Percentiles rank a stretch among this genome's conserved stretches.
phyloP scores from a whole-genome alignment of 2,888 invertebrate species.

The Trimorus sp. region DNA sequence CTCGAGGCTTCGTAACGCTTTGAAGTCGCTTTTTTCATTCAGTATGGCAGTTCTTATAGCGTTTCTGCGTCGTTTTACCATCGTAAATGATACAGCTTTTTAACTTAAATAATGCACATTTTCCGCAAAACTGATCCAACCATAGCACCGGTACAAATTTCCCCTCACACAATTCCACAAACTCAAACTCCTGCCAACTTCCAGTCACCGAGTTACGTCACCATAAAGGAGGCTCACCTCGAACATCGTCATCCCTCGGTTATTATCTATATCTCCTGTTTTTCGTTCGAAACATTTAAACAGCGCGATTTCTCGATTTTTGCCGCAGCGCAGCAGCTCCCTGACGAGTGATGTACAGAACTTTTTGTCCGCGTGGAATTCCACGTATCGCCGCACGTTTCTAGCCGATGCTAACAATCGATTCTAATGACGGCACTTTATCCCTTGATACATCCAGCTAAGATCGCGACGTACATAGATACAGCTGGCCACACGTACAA shows the following conservation, averaged over 20 bases:
- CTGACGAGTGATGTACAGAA: conserved; percentile 22
- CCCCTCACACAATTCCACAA: no score
- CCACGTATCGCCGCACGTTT: conserved; percentile 19
- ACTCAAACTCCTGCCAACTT: no score
- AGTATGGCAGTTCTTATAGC: conserved; percentile 57
- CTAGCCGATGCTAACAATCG: conserved; percentile 48
- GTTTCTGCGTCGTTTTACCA: conserved; percentile 53
- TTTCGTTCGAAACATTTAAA: neutral
- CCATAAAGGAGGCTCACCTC: no score
- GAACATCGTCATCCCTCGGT: no score
- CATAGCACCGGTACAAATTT: no score
- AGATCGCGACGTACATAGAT: conserved; percentile 40
- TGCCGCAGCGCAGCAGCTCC: neutral
- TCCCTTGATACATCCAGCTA: conserved; percentile 44
- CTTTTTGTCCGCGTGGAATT: conserved; percentile 26
- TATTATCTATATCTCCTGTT: neutral
- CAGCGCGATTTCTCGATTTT: neutral
- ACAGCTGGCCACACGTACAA: conserved; percentile 51
- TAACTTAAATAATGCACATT: conserved; percentile 45
- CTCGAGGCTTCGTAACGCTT: conserved; percentile 59
- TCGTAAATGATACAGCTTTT: conserved; percentile 55
- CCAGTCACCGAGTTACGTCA: no score
- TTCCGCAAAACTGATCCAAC: neutral
- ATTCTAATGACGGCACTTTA: conserved; percentile 55
- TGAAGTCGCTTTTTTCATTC: conserved; percentile 65